Evolutionary conservation across 2,888 invertebrate species (phyloP).

Genomic region (Cynaeus angustus): DNA sequence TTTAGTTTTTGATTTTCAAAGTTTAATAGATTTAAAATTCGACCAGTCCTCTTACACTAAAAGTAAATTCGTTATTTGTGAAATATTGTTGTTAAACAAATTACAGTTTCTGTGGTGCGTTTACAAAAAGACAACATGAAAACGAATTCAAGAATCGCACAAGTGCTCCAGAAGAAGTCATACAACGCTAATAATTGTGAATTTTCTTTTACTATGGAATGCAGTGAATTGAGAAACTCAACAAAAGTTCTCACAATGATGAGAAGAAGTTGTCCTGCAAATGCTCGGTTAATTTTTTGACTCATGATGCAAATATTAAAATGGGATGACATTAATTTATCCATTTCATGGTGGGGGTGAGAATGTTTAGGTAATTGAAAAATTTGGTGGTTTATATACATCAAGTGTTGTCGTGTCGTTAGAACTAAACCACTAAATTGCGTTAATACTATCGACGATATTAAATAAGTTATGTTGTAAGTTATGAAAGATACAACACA

Average conservation of each 20-base stretch:
- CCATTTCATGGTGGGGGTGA: conserved; percentile 8
- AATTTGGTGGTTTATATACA: conserved; percentile 11
- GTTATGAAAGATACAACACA: conserved; percentile 39
- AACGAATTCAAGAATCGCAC: conserved; percentile 32
- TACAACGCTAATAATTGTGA: conserved; percentile 20
- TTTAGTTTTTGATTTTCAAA: conserved; percentile 6
- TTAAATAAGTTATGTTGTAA: conserved; percentile 41
- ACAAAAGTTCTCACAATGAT: conserved; percentile 39
- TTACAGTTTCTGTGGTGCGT: conserved; percentile 27
- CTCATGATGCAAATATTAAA: conserved; percentile 28
- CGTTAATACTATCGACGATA: conserved; percentile 40
- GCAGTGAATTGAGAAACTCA: conserved; percentile 40
- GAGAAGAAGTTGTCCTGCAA: conserved; percentile 35
- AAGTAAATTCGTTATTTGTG: conserved; percentile 8
- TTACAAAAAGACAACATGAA: conserved; percentile 30
- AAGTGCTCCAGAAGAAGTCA: conserved; percentile 42
- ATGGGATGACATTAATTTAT: conserved; percentile 15
- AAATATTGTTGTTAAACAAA: neutral
- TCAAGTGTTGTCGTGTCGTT: conserved; percentile 34
- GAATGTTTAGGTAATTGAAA: neutral
- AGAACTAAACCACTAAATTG: conserved; percentile 40
- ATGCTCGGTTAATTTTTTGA: conserved; percentile 30
- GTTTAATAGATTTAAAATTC: conserved; percentile 19
- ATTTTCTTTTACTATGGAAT: conserved; percentile 32
- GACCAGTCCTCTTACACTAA: conserved; percentile 31